phyloP scores from a whole-genome alignment of 2,797 vertebrate genomes.

The Sebastes steindachneri region DNA sequence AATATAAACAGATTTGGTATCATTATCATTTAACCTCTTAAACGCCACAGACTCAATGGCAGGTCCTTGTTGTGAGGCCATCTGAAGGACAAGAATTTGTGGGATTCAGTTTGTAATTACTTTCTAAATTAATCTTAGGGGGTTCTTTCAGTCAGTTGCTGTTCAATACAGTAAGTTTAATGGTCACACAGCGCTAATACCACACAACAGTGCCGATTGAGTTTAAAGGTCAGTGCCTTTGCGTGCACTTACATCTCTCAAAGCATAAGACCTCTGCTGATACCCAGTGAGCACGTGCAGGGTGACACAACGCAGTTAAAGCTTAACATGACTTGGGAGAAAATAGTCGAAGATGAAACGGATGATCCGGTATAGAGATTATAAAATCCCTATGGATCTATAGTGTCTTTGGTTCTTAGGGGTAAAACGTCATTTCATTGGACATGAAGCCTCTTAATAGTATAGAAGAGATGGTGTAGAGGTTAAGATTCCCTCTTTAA shows the following conservation, averaged over 20 bases:
- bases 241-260: neutral
- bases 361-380: constrained; percentile 55
- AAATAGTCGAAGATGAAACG: constrained; percentile 49
- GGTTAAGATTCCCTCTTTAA: neutral
- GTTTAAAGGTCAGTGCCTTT: constrained; percentile 17
- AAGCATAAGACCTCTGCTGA: constrained; percentile 2
- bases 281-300: constrained; percentile 30
- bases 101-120: neutral
- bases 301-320: constrained; percentile 16
- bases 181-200: neutral
- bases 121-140: neutral
- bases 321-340: constrained; percentile 52
- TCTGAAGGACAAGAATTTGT: neutral
- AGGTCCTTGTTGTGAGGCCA: neutral
- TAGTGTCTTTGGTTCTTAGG: constrained; percentile 27
- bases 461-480: neutral
- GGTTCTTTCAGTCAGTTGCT: neutral
- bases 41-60: neutral
- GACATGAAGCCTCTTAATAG: constrained; percentile 25
- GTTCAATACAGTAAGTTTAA: neutral
- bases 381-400: constrained; percentile 44
- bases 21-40: neutral
- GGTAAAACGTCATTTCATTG: constrained; percentile 26
- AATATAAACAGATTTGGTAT: neutral
- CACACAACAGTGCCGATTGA: constrained; percentile 14